Evolutionary conservation across 2,113 vertebrate species (phyloP).

Genomic region (Pristiophorus japonicus): DNA sequence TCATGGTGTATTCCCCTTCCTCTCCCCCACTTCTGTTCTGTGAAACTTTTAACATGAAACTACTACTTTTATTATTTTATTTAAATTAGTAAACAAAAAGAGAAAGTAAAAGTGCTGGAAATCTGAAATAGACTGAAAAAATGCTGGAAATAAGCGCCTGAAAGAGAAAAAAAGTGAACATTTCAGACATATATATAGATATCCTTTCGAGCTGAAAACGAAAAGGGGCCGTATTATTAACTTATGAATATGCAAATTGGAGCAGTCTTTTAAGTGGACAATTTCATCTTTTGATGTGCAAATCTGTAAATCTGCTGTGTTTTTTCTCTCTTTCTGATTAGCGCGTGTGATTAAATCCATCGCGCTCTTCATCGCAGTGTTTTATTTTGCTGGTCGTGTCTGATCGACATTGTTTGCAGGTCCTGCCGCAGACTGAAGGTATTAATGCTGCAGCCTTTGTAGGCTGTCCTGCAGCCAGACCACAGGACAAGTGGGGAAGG

Average conservation of each 20-base stretch:
- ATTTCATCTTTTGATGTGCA: conserved; percentile 35
- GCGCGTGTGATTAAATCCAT: conserved; percentile 2
- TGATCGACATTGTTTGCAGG: neutral
- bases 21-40: too few species aligned
- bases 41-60: neutral
- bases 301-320: conserved; percentile 24
- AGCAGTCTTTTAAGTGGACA: conserved; percentile 28
- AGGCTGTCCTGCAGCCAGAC: neutral
- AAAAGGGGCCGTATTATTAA: neutral
- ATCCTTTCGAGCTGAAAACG: neutral
- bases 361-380: neutral
- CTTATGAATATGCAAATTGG: conserved; percentile 20
- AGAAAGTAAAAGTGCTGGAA: neutral
- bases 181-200: neutral
- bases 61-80: neutral
- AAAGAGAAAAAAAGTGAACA: neutral
- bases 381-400: neutral
- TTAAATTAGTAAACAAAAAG: neutral
- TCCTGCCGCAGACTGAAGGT: neutral
- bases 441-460: conserved; percentile 5
- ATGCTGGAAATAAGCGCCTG: neutral
- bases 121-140: neutral
- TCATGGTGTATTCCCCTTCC: neutral
- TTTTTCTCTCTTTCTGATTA: neutral
- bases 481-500: neutral